Base-by-base conservation (phyloP, 2,888 invertebrate species). In the Caenorhabditis sp. region DNA sequence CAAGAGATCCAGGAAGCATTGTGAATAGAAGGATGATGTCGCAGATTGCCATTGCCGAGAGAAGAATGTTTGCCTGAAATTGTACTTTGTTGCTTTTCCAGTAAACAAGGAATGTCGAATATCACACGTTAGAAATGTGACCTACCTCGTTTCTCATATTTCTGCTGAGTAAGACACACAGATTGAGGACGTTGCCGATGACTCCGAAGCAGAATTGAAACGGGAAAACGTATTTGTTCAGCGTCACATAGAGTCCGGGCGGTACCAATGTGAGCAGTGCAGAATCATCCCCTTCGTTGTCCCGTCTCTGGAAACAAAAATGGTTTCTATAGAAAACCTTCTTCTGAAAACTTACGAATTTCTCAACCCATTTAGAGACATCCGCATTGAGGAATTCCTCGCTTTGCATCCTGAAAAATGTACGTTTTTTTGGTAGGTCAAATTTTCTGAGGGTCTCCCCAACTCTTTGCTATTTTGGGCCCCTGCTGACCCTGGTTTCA, bases 21-120 rank as follows among this genome's bases (percentile, higher is more conserved):
- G 80, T 85, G 70, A 90, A 77, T 2, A 90, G 75, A 14, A 90
- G 88, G 31, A 87, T 85, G 49, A 90, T 85, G 66, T 90, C 90
- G 47, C 87, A 82, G 38, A 90, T 88, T 22, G 90, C 90, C 90
- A 90, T 90, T 35, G 90, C 88, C 12, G 90, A 88, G 10, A 90
- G 84, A 12, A 90, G 85, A 47, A 87, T 88, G 70, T 90, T 90
- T 26, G 90, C 90, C 89, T 89, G 74, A 69, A 85, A 80, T 35
- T 22, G 38, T 38, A 38, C 38, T 38, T 38, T 38, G 31, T 35
- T 35, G 31, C 8, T 35, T 35, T 35, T 35, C 31, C 31, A 6
- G 38, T 38, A 38, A 38, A 38, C 38, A 38, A 31, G 12, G 38
- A n/a, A 38, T 38, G 38, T 38, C 12, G 7, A 47, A 47, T 19